A percentile compares a stretch with the other conserved stretches of the same genome.
These are phyloP conservation scores for Chaetoderma sp. DNA, from an alignment of 2,888 invertebrate genomes.

Conservation along the genomic window DNA sequence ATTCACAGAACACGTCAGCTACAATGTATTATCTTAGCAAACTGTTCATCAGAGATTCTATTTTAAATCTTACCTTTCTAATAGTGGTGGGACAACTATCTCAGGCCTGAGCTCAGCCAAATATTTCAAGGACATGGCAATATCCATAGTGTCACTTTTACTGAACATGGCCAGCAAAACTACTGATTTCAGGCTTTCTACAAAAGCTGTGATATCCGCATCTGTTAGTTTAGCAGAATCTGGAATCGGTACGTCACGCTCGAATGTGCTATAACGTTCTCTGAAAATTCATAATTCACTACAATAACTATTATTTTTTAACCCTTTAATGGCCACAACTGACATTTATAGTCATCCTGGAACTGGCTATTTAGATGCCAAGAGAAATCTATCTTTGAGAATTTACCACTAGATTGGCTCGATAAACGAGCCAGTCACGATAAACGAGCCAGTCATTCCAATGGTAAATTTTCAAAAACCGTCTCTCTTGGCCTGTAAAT, in stretches of 20 bases:
- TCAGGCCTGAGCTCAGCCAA: constrained; percentile 85
- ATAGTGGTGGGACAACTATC: constrained; percentile 83
- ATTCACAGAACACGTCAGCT: too few species aligned
- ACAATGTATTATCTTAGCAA: too few species aligned
- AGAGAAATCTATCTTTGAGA: too few species aligned
- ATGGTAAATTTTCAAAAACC: too few species aligned
- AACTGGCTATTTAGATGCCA: too few species aligned
- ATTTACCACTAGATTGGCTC: too few species aligned
- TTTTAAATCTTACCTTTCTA: constrained; percentile 84
- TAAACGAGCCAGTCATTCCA: too few species aligned
- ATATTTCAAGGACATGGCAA: constrained; percentile 79
- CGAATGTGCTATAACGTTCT: constrained; percentile 56
- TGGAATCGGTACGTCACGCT: constrained; percentile 81
- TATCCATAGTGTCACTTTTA: constrained; percentile 75
- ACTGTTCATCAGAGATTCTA: too few species aligned
- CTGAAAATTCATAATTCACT: constrained; percentile 36
- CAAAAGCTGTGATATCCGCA: constrained; percentile 84
- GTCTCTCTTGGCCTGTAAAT: too few species aligned
- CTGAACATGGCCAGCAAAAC: constrained; percentile 85
- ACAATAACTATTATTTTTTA: too few species aligned
- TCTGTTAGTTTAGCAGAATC: constrained; percentile 81
- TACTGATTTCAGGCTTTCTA: constrained; percentile 79
- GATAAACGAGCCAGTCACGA: too few species aligned
- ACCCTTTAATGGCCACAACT: too few species aligned
- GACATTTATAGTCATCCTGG: not conserved